Base-by-base conservation (phyloP, 2,113 vertebrate genomes). In the Sciurus niger region DNA sequence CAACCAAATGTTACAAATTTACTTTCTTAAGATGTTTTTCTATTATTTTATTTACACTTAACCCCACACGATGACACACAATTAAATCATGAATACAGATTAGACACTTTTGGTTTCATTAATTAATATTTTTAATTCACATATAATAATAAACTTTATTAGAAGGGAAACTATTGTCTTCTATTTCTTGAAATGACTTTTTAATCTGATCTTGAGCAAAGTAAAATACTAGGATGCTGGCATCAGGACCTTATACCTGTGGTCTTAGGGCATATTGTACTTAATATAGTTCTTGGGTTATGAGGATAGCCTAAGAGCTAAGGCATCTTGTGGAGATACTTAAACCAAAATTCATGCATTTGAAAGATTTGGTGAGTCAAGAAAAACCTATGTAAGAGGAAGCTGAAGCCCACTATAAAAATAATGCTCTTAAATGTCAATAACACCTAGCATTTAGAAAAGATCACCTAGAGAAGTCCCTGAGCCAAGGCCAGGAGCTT, bases 41-140 rank as follows among this genome's bases (percentile, higher is more conserved):
- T 96, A 74, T 55, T 93, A 85, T 60, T 76, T 93, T 89, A 82
- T 92, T 96, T 95, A 51, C 2, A 28, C 12, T 67, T 63, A 78
- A 87, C 8, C 11, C 2, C 67, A 24, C 8, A 86, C 53, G 73
- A 46, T 83, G 2, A 12, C 4, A 46, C 43, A 1, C 48, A 90
- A 12, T 40, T 32, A 60, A 68, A 65, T 73, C 1, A 6, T 83
- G 8, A 51, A 2, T 73, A 84, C 58, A 76, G 1, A 53, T 32
- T 60, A n/a, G 22, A 89, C n/a, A n/a, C 48, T n/a, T 84, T 51
- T 60, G 55, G 22, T 65, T 25, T 53, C 8, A 95, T 93, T 8
- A 77, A 7, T 87, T 77, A 86, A 2, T 74, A 30, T 91, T 93
- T 43, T 1, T 60, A 90, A 70, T 72, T 76, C 16, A 65, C 6